A percentile compares a stretch with the other conserved stretches of the same genome.
Conservation (phyloP, 2,113 vertebrate genomes). For the Falcunculus frontatus region DNA sequence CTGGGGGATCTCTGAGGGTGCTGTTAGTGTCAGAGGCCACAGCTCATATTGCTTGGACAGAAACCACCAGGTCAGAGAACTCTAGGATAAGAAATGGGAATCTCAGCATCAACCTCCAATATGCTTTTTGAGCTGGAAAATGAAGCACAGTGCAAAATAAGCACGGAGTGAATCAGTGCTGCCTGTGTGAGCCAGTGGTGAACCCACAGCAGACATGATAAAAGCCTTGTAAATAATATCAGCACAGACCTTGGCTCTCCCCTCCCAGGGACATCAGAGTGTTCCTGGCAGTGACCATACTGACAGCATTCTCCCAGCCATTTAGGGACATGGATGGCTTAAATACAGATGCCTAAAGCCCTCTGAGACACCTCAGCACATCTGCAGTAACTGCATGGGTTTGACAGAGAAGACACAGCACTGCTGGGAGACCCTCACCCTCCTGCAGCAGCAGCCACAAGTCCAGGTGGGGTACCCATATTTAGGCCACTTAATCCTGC, state of each 20-base stretch:
- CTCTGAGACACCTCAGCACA: background rate
- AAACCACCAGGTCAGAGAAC: background rate
- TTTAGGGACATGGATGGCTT: background rate
- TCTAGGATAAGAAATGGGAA: background rate
- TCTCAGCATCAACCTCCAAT: background rate
- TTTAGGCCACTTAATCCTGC: background rate
- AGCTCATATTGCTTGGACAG: background rate
- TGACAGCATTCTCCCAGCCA: background rate
- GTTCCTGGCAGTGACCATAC: accelerated
- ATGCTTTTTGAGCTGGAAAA: background rate
- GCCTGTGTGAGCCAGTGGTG: background rate
- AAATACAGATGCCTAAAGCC: background rate
- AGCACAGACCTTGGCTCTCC: background rate
- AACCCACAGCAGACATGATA: background rate
- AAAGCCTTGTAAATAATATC: background rate
- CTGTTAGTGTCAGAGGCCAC: background rate
- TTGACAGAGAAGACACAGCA: background rate
- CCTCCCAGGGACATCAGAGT: background rate
- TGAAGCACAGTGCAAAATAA: background rate
- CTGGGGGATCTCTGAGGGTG: background rate
- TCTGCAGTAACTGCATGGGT: background rate
- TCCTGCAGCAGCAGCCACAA: background rate
- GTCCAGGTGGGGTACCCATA: background rate
- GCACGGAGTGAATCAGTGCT: accelerated
- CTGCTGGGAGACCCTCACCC: background rate